Base-by-base conservation (phyloP, 2,797 vertebrate species). In the Ctenochaetus hawaiiensis region DNA sequence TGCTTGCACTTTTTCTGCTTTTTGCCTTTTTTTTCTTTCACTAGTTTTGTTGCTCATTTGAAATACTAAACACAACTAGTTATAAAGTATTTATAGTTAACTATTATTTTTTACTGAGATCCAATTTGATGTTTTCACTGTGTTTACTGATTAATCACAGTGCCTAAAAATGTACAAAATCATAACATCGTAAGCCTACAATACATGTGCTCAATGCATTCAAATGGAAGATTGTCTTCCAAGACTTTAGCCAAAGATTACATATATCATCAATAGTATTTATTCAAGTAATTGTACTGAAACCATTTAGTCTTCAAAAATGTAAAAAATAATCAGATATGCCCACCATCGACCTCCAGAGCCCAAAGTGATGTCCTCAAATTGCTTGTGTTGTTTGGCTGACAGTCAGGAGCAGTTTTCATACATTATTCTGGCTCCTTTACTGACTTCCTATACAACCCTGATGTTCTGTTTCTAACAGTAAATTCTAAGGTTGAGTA, bases 401-500 rank as follows among this genome's bases (percentile, higher is more conserved):
- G 6, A 34, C 30, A 34, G 39, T 41, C 39, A 41, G 39, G 39
- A 41, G 39, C 11, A 9, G 39, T 41, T 41, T 41, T 41, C 8
- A 41, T 3, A 4, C 39, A 41, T 9, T 4, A 41, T 49, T 10
- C 14, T n/a, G 18, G 47, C 47, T 49, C 18, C 6, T 49, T 49
- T 18, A 14, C 44, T 45, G 44, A 16, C 17, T 18, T 2, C n/a
- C 48, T n/a, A 3, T 10, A 20, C 17, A 49, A 20, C 48, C 48
- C 10, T 30, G 52, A 6, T 81, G 16, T 70, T 56, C 44, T 39
- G 34, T 54, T 22, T 43, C 11, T 8, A 14, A 63, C 37, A 58
- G 18, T 20, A 57, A 56, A 56, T 23, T 78, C 1, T 64, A 64
- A 78, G 45, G 60, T 44, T 12, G 39, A 75, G 61, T 11, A 26